phyloP scores from a whole-genome alignment of 1,140 invertebrate genomes.

The Araneus ventricosus region DNA sequence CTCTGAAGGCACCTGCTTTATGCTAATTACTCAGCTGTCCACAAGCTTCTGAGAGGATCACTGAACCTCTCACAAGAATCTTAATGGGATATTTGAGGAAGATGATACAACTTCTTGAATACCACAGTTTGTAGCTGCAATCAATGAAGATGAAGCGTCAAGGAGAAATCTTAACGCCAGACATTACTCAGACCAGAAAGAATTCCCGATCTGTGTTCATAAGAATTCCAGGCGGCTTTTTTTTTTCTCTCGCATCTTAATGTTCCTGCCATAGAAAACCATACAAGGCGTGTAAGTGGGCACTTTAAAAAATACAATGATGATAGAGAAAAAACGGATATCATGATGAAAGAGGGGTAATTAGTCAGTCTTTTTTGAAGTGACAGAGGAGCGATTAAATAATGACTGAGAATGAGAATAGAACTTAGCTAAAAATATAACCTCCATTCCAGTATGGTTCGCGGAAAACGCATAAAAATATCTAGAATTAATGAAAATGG shows the following conservation, averaged over 20 bases:
- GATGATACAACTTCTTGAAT: not conserved
- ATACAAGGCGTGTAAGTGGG: not conserved
- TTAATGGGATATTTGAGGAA: not conserved
- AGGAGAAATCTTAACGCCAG: not conserved
- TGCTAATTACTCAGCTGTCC: slow-evolving; percentile 23
- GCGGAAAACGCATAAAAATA: not conserved
- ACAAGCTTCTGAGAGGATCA: not conserved
- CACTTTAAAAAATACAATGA: not conserved
- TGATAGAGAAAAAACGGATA: not conserved
- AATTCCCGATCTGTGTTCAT: not conserved
- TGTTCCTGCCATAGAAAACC: slow-evolving; percentile 2
- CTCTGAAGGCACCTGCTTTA: not conserved
- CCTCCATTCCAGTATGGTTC: not conserved
- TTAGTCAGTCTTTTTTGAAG: not conserved
- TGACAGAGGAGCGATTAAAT: not conserved
- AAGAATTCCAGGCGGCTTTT: not conserved
- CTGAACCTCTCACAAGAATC: not conserved
- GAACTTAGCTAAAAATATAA: not conserved
- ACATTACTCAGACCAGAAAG: not conserved
- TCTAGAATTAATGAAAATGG: too few species aligned
- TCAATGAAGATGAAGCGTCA: not conserved
- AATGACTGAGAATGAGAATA: not conserved
- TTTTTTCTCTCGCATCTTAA: not conserved
- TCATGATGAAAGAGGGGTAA: not conserved
- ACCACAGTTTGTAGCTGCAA: not conserved